Percentiles rank a stretch among this genome's conserved stretches.
Conservation (phyloP, 2,113 vertebrate species). For the Coryphaenoides rupestris region DNA sequence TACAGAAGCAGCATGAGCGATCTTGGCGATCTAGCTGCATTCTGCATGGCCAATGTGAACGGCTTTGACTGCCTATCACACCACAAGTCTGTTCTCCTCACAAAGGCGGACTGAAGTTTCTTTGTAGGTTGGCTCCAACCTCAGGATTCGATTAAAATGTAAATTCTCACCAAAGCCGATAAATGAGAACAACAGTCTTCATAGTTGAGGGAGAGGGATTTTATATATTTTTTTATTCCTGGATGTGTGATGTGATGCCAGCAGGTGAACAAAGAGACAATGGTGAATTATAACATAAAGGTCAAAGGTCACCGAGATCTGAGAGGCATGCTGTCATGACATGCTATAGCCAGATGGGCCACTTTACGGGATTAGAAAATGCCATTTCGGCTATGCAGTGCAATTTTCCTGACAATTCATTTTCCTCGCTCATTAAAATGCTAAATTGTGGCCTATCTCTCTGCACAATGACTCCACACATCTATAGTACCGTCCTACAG, state of each 20-base stretch:
- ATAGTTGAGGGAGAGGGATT: slow-evolving; percentile 34
- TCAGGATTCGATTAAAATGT: slow-evolving; percentile 68
- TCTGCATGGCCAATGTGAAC: slow-evolving; percentile 52
- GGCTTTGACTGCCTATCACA: slow-evolving; percentile 58
- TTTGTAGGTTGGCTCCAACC: slow-evolving; percentile 48
- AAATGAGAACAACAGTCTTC: slow-evolving; percentile 41
- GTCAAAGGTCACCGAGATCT: slow-evolving; percentile 28
- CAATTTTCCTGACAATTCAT: too few species aligned
- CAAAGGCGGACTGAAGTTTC: slow-evolving; percentile 49
- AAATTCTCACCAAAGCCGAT: slow-evolving; percentile 60
- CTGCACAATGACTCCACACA: too few species aligned
- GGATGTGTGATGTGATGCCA: slow-evolving; percentile 19
- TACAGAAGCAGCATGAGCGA: slow-evolving; percentile 19
- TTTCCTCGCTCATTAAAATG: too few species aligned
- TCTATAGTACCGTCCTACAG: too few species aligned
- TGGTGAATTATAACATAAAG: slow-evolving; percentile 33
- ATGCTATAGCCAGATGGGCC: slow-evolving; percentile 9
- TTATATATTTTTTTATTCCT: neutral
- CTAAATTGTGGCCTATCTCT: too few species aligned
- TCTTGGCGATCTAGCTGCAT: slow-evolving; percentile 45
- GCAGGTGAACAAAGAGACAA: slow-evolving; percentile 32
- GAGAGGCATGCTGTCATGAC: slow-evolving; percentile 1
- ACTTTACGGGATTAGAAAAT: slow-evolving; percentile 6
- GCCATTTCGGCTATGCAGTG: too few species aligned
- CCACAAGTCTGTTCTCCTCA: slow-evolving; percentile 42